A percentile compares a stretch with the other conserved stretches of the same genome.
phyloP scores from a whole-genome alignment of 2,888 invertebrate species.

The Gasteruption jaculator region DNA sequence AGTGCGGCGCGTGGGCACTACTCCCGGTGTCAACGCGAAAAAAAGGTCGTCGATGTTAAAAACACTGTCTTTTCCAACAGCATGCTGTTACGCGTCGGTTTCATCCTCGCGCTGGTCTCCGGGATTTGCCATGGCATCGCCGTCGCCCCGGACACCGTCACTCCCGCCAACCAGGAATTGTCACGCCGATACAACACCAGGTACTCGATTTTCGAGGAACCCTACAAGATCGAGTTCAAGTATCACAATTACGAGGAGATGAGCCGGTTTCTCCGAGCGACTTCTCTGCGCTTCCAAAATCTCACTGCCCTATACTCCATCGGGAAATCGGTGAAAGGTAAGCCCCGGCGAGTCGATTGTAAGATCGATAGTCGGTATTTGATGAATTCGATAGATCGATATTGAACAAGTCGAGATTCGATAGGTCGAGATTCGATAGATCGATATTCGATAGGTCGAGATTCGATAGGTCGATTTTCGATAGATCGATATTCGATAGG shows the following conservation, averaged over 20 bases:
- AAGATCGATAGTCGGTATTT: not conserved
- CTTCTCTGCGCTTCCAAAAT: conserved; percentile 77
- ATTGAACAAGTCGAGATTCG: too few relatives aligned
- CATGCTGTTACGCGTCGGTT: conserved; percentile 26
- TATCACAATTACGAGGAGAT: conserved; percentile 87
- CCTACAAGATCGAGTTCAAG: conserved; percentile 64
- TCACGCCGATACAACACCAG: conserved; percentile 39
- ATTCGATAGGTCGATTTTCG: too few relatives aligned
- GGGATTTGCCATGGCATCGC: conserved; percentile 26
- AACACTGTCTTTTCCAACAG: conserved; percentile 13
- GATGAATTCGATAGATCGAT: too few relatives aligned
- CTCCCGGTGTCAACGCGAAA: too few relatives aligned
- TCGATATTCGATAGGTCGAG: too few relatives aligned
- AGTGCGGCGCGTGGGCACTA: too few relatives aligned
- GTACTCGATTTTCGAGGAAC: conserved; percentile 41
- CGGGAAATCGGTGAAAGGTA: conserved; percentile 89
- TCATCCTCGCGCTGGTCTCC: conserved; percentile 24
- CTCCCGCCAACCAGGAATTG: conserved; percentile 28
- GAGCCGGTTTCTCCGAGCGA: conserved; percentile 75
- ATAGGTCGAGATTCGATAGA: too few relatives aligned
- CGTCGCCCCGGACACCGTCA: conserved; percentile 24
- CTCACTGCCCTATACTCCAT: conserved; percentile 89
- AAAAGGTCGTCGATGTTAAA: not conserved
- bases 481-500: too few relatives aligned
- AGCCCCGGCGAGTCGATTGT: conserved; percentile 16